Percentiles rank a stretch among this genome's conserved stretches.
Conservation (phyloP, 2,113 vertebrate genomes). For the Nothobranchius furzeri region DNA sequence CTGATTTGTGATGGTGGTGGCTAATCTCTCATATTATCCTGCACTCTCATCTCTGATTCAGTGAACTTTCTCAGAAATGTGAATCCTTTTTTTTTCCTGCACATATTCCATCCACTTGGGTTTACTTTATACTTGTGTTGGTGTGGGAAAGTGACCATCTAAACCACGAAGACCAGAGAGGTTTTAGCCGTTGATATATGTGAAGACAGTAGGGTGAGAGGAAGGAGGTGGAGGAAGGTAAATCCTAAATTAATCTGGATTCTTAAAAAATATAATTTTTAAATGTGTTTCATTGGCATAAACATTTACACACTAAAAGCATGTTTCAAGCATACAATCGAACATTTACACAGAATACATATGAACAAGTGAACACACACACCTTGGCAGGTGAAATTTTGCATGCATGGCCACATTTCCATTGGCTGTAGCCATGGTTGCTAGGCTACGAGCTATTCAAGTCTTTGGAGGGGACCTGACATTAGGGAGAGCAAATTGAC, state of each 20-base stretch:
- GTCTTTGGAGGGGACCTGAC: constrained; percentile 92
- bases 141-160: constrained; percentile 21
- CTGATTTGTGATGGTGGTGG: constrained; percentile 23
- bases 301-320: constrained; percentile 2
- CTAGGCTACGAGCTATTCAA: constrained; percentile 92
- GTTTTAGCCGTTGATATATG: no score
- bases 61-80: constrained; percentile 24
- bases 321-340: constrained; percentile 7
- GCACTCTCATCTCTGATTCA: constrained; percentile 22
- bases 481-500: constrained; percentile 99
- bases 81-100: constrained; percentile 28
- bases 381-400: constrained; percentile 89
- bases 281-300: no score
- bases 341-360: constrained; percentile 29
- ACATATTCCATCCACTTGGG: constrained; percentile 10
- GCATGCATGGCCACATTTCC: constrained; percentile 94
- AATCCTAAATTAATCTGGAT: no score
- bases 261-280: no score
- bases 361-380: constrained; percentile 45
- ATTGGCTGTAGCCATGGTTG: constrained; percentile 89
- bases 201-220: background rate
- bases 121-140: constrained; percentile 5
- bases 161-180: constrained; percentile 18
- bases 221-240: background rate
- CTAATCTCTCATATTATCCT: constrained; percentile 7